Evolutionary conservation across 2,113 vertebrate genomes (phyloP).

Genomic region (Herpetotheres cachinnans): DNA sequence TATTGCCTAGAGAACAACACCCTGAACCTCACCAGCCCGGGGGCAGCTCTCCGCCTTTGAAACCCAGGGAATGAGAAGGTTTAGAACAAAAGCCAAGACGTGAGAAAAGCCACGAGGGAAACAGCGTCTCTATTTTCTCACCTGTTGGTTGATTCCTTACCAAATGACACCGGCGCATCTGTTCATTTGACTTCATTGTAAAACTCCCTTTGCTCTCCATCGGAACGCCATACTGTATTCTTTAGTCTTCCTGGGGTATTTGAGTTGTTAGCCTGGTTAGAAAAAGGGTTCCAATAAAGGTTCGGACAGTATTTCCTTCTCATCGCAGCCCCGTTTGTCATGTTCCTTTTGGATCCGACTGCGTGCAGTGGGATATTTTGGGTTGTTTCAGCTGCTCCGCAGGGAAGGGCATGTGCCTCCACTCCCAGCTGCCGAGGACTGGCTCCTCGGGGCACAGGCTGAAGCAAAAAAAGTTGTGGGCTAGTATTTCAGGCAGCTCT

Average conservation of each 20-base stretch:
- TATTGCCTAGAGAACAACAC: background rate
- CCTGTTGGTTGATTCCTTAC: background rate
- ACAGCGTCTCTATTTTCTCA: background rate
- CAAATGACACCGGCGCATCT: background rate
- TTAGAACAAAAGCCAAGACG: background rate
- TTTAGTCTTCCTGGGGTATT: conserved; percentile 67
- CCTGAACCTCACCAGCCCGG: background rate
- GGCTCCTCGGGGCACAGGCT: background rate
- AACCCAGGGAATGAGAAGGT: background rate
- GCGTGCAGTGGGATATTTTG: background rate
- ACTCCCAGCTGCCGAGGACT: background rate
- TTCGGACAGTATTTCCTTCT: conserved; percentile 8
- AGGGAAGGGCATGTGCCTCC: background rate
- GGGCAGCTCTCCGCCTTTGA: background rate
- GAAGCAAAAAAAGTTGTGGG: background rate
- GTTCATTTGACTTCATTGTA: background rate
- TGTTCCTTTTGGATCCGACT: background rate
- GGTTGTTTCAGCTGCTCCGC: background rate
- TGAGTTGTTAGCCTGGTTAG: conserved; percentile 70
- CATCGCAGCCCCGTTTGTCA: background rate
- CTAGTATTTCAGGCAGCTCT: background rate
- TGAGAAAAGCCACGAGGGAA: background rate
- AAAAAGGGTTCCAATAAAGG: conserved; percentile 64
- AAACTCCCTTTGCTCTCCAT: conserved; percentile 31
- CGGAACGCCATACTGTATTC: conserved; percentile 11